Evolutionary conservation across 2,113 vertebrate species (phyloP).

Genomic region (Myodes glareolus): DNA sequence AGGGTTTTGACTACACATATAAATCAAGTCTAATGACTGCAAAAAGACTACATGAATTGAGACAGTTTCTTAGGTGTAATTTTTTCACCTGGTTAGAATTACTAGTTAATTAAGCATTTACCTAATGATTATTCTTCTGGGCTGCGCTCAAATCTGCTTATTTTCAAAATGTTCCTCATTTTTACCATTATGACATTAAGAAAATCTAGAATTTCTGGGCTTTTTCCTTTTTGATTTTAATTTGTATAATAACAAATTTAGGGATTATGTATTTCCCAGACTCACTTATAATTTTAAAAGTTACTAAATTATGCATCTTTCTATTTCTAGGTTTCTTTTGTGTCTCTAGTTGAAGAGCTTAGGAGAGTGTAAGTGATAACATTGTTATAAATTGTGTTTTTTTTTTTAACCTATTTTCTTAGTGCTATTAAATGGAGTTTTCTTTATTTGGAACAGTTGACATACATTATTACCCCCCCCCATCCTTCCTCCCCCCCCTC

Average conservation of each 20-base stretch:
- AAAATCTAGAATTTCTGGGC: background rate
- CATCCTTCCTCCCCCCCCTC: rapidly evolving
- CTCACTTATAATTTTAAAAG: conserved; percentile 35
- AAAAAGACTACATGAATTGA: background rate
- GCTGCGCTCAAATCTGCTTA: background rate
- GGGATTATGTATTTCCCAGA: conserved; percentile 23
- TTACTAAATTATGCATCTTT: conserved; percentile 47
- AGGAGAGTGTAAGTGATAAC: conserved; percentile 92
- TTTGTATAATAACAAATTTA: conserved; percentile 28
- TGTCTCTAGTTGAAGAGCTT: conserved; percentile 91
- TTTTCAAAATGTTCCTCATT: conserved; percentile 51
- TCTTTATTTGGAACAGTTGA: background rate
- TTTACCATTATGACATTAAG: conserved; percentile 35
- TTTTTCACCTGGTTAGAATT: conserved; percentile 45
- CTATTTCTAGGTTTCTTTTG: conserved; percentile 89
- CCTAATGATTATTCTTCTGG: conserved; percentile 47
- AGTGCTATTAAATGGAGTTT: background rate
- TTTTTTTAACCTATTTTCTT: conserved; percentile 47
- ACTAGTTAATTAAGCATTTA: conserved; percentile 20
- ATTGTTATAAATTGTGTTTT: conserved; percentile 21
- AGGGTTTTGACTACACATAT: background rate
- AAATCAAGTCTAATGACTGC: background rate
- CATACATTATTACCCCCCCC: background rate
- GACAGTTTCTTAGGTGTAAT: background rate
- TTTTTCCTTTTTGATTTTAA: conserved; percentile 60